phyloP scores from a whole-genome alignment of 1,140 invertebrate genomes.

The Eciton burchellii region DNA sequence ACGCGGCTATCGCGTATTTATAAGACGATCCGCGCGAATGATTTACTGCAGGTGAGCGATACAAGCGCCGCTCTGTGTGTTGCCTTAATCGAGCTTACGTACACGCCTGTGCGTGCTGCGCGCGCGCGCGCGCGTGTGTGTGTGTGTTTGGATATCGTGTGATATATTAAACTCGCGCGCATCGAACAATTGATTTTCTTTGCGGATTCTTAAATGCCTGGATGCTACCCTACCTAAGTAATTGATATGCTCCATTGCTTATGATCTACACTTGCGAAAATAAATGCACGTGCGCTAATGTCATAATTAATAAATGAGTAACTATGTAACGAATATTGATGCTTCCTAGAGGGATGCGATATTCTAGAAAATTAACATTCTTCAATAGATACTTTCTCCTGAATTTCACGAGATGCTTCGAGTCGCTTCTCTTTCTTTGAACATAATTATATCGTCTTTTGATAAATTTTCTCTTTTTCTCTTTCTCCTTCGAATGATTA shows the following conservation, averaged over 20 bases:
- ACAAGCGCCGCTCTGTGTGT: slow-evolving; percentile 22
- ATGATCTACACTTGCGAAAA: no score
- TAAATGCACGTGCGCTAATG: no score
- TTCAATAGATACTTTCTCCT: background rate
- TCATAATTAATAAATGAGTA: no score
- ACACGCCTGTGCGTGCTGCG: no score
- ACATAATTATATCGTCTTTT: no score
- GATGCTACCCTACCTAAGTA: background rate
- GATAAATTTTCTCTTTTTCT: no score
- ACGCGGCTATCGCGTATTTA: slow-evolving; percentile 39
- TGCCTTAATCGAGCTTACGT: background rate
- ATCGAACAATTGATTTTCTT: background rate
- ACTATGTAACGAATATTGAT: no score
- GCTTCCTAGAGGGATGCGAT: no score
- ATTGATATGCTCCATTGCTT: background rate
- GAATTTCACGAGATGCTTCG: background rate
- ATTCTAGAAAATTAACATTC: background rate
- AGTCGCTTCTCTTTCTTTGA: background rate
- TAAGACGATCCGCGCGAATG: slow-evolving; percentile 37
- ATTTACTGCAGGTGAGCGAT: slow-evolving; percentile 38
- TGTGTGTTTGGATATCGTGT: background rate
- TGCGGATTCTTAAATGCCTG: background rate
- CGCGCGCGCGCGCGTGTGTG: no score
- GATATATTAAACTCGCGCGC: background rate
- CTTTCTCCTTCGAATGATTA: no score